Evolutionary conservation across 2,888 invertebrate genomes (phyloP).

Genomic region (Drosophila diplacantha): DNA sequence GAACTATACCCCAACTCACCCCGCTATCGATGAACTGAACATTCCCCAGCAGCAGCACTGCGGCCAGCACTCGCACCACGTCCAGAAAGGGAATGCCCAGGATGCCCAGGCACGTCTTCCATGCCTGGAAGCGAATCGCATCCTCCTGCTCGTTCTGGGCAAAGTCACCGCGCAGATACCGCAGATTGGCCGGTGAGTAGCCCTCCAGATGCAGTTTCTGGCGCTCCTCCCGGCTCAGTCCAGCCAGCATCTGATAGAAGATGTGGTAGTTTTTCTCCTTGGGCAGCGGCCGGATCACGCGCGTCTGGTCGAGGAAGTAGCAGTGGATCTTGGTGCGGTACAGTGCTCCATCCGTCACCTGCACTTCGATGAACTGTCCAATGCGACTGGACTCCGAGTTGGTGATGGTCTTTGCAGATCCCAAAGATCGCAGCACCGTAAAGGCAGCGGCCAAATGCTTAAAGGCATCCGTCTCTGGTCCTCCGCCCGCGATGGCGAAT

Average conservation of each 20-base stretch:
- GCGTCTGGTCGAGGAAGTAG: conserved; percentile 95
- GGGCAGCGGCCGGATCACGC: conserved; percentile 90
- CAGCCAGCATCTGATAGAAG: conserved; percentile 96
- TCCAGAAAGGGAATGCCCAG: conserved; percentile 96
- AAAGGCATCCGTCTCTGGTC: conserved; percentile 96
- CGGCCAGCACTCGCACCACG: conserved; percentile 93
- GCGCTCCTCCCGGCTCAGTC: conserved; percentile 90
- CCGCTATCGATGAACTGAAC: conserved; percentile 91
- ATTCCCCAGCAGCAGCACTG: conserved; percentile 93
- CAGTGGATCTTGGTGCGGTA: conserved; percentile 97
- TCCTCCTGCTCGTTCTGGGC: conserved; percentile 86
- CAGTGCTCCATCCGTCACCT: conserved; percentile 95
- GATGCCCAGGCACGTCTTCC: conserved; percentile 94
- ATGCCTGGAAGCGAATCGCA: conserved; percentile 88
- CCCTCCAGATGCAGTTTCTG: conserved; percentile 92
- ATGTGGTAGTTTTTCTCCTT: conserved; percentile 97
- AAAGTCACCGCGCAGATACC: conserved; percentile 88
- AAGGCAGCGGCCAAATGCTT: conserved; percentile 97
- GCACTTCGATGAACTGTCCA: conserved; percentile 97
- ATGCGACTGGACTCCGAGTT: conserved; percentile 96
- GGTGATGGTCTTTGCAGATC: conserved; percentile 92
- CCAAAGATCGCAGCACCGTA: conserved; percentile 93
- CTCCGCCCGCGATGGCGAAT: conserved; percentile 96
- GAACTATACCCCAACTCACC: conserved; percentile 60
- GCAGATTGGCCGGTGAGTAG: conserved; percentile 87